Evolutionary conservation across 2,888 invertebrate genomes (phyloP), one percentile per base, ranked within the genome.

Genomic region (Neoitamus cyanurus): DNA sequence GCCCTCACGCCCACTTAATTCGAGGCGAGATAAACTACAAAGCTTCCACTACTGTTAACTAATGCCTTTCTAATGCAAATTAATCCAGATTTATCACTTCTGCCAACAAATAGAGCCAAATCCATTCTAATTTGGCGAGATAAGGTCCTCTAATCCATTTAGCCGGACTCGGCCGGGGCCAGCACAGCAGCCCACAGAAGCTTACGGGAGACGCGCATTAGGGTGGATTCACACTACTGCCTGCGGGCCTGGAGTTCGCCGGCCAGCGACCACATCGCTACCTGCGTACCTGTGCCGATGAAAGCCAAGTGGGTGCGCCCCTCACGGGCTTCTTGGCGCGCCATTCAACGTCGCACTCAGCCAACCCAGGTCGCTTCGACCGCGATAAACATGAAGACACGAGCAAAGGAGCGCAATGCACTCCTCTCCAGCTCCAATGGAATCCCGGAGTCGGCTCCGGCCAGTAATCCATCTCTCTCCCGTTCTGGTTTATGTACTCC

Each of bases 291-390:
- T 42, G 42, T 5, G 15, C 25, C 34, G n/a, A 7, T 2, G 34
- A 70, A 20, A 84, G 83, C 78, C 73, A 85, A 85, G 85, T 86
- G 85, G 86, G 86, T 86, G 86, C 85, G 86, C 75, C 86, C 84
- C 85, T 85, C 82, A 5, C n/a, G 34, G 42, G 28, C 15, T 31
- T 31, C 13, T 34, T n/a, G 46, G 25, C 30, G 42, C 77, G 46
- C 77, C n/a, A 77, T 77, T 77, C 77, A 42, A 13, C 28, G 46
- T 20, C 20, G 28, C 28, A 28, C 46, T 46, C 42, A n/a, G n/a
- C 77, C 77, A 77, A 42, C 77, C 77, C 48, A 9, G 0, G 2
- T 7, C 3, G 15, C 58, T 20, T 6, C 9, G 58, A 58, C 20
- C 58, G 58, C 58, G 20, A 80, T 34, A 20, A 78, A 58, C 31